Percentiles rank a stretch among this genome's conserved stretches.
Conservation (phyloP, 1,140 invertebrate genomes). For the Drosophila persimilis region DNA sequence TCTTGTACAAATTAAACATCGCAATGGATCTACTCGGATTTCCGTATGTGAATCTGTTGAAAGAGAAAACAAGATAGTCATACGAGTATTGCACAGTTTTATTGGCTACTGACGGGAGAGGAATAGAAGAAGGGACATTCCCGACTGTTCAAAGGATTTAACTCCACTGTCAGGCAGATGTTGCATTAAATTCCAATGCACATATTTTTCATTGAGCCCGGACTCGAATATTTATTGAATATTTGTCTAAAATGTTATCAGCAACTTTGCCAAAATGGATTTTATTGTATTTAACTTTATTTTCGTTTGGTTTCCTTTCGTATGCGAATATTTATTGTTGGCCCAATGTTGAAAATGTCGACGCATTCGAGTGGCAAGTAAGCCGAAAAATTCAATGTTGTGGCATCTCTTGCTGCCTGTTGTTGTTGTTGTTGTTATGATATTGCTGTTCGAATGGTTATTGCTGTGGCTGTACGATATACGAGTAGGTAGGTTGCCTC, state of each 20-base stretch:
- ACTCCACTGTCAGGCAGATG: background rate
- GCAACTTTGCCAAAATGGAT: constrained; percentile 11
- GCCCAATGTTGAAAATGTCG: constrained; percentile 49
- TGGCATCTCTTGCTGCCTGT: background rate
- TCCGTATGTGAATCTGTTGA: too few relatives aligned
- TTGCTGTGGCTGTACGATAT: background rate
- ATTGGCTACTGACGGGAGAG: too few relatives aligned
- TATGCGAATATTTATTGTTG: constrained; percentile 15
- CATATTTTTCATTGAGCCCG: constrained; percentile 17
- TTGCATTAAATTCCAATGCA: constrained; percentile 23
- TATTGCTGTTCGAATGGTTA: constrained; percentile 29
- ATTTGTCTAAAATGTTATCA: constrained; percentile 25
- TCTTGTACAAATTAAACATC: too few relatives aligned
- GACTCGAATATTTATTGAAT: constrained; percentile 39
- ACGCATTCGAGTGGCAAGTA: constrained; percentile 41
- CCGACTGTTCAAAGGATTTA: too few relatives aligned
- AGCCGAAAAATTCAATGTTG: constrained; percentile 17
- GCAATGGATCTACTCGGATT: too few relatives aligned
- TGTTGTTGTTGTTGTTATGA: constrained; percentile 14
- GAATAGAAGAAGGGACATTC: too few relatives aligned
- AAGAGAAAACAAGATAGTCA: too few relatives aligned
- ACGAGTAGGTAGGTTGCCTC: constrained; percentile 11
- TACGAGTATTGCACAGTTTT: too few relatives aligned
- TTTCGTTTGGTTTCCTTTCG: constrained; percentile 6
- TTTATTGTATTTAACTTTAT: constrained; percentile 26